Evolutionary conservation across 2,797 vertebrate genomes (phyloP).

Genomic region (Myotis pilosus): DNA sequence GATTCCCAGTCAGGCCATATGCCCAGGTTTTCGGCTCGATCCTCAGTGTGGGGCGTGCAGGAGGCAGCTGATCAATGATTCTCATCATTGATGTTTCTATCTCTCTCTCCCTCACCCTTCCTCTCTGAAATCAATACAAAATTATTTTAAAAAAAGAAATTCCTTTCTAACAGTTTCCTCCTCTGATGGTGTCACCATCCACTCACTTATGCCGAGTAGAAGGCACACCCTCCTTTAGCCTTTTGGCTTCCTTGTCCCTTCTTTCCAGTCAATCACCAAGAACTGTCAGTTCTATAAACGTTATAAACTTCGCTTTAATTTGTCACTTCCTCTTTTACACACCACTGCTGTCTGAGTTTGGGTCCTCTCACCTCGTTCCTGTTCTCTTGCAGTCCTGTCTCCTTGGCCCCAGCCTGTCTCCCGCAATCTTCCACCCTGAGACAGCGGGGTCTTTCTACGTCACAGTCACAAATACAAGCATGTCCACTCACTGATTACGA

Average conservation of each 20-base stretch:
- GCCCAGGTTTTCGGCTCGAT: too few relatives aligned
- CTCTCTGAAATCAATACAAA: too few relatives aligned
- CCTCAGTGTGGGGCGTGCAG: too few relatives aligned
- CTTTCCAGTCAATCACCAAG: not conserved
- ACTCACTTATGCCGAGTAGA: too few relatives aligned
- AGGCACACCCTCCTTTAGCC: not conserved
- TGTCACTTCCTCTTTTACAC: not conserved
- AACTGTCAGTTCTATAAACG: not conserved
- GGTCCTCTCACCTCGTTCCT: not conserved
- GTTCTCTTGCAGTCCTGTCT: not conserved
- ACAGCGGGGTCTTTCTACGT: not conserved
- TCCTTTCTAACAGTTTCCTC: not conserved
- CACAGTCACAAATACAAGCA: not conserved
- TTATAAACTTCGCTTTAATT: not conserved
- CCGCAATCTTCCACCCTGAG: not conserved
- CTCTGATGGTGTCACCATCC: not conserved
- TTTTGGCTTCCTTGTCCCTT: not conserved
- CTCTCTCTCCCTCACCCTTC: too few relatives aligned
- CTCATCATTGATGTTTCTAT: too few relatives aligned
- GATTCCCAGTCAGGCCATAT: too few relatives aligned
- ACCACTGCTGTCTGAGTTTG: rapidly evolving
- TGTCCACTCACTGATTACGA: not conserved
- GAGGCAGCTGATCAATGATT: too few relatives aligned
- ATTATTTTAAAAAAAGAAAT: not conserved
- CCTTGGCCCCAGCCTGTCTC: not conserved